Conservation (phyloP, 2,888 invertebrate genomes). For the Myopa tessellatipennis region DNA sequence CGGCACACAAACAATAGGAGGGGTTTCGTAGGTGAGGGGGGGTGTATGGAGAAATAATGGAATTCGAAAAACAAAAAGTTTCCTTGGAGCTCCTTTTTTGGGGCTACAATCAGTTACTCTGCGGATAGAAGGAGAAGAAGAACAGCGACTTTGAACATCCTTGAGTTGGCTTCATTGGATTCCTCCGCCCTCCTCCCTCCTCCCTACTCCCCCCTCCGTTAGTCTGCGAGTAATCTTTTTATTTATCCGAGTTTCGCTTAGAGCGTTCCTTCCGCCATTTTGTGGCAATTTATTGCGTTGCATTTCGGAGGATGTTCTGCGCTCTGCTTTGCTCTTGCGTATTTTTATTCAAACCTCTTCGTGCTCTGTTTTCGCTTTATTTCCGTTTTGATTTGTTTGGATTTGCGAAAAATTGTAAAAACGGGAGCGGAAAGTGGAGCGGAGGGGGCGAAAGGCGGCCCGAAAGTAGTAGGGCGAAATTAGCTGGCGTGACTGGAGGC, state of each 20-base stretch:
- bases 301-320: conserved; percentile 19
- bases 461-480: neutral
- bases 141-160: neutral
- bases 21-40: too few relatives aligned
- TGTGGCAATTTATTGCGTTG: conserved; percentile 26
- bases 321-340: neutral
- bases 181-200: too few relatives aligned
- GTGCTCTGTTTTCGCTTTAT: conserved; percentile 11
- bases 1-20: too few relatives aligned
- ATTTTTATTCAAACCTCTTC: neutral
- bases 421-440: neutral
- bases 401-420: neutral
- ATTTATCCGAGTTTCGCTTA: neutral
- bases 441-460: neutral
- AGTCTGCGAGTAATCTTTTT: neutral
- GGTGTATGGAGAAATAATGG: too few relatives aligned
- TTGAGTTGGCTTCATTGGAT: neutral
- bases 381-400: conserved; percentile 22
- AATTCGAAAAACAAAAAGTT: too few relatives aligned
- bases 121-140: neutral
- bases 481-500: neutral
- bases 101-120: too few relatives aligned
- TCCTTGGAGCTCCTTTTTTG: too few relatives aligned
- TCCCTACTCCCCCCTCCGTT: neutral
- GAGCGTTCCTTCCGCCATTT: conserved; percentile 15